These are phyloP conservation scores for Chitala chitala DNA, from an alignment of 2,113 vertebrate species.

Conservation along the genomic window DNA sequence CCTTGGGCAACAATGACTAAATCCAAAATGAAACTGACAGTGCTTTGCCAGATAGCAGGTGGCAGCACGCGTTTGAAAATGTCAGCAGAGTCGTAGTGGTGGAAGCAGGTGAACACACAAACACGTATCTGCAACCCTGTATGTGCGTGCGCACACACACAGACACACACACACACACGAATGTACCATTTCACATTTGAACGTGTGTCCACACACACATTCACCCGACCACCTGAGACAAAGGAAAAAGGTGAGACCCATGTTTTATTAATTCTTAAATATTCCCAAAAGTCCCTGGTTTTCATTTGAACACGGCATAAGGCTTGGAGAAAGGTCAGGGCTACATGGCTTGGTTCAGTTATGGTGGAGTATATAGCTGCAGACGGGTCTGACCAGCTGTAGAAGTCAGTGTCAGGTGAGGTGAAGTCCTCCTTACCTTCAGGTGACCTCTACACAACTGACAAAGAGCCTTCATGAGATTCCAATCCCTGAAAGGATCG, in stretches of 20 bases:
- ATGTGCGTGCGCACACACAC: background rate
- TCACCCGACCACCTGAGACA: background rate
- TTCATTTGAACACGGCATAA: constrained; percentile 5
- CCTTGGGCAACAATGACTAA: background rate
- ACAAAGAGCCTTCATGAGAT: background rate
- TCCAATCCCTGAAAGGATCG: background rate
- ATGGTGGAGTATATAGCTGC: background rate
- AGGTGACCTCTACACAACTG: background rate
- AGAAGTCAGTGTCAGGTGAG: background rate
- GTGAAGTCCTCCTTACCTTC: background rate
- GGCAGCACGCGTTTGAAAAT: background rate
- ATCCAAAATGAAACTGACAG: background rate
- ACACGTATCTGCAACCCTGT: background rate
- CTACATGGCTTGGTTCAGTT: background rate
- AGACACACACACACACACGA: background rate
- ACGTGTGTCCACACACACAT: background rate
- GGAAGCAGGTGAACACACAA: background rate
- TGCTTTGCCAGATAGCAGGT: background rate
- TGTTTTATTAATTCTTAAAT: background rate
- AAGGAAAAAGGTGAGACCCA: background rate
- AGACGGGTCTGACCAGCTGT: background rate
- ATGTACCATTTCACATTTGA: background rate
- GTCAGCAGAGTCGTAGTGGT: background rate
- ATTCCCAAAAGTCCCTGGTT: background rate
- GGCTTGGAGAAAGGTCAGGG: background rate